Conservation (phyloP, 2,888 invertebrate species). For the Pammene aurita region DNA sequence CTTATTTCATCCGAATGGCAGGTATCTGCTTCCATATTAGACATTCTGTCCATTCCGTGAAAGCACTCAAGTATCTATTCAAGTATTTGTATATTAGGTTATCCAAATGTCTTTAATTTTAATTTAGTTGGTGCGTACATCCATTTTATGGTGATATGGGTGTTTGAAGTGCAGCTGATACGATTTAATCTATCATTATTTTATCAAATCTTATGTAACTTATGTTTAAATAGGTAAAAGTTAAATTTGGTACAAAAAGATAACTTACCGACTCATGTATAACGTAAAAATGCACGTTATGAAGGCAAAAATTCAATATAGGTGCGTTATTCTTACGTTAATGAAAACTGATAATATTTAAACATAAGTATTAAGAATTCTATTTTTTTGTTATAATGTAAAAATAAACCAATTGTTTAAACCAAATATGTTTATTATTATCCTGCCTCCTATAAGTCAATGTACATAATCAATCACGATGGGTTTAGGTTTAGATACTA, state of each 20-base stretch:
- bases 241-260: conserved; percentile 49
- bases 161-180: conserved; percentile 12
- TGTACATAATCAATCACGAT: no score
- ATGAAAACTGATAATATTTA: conserved; percentile 38
- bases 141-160: conserved; percentile 9
- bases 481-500: no score
- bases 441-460: background rate
- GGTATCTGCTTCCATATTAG: background rate
- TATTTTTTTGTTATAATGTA: conserved; percentile 40
- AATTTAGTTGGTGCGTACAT: conserved; percentile 5
- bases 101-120: conserved; percentile 3
- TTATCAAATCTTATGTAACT: conserved; percentile 40
- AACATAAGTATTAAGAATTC: conserved; percentile 34
- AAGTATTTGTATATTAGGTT: conserved; percentile 4
- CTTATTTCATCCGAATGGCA: conserved; percentile 3
- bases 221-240: conserved; percentile 51
- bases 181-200: conserved; percentile 27
- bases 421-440: conserved; percentile 44
- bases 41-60: conserved; percentile 9
- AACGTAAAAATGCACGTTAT: conserved; percentile 13
- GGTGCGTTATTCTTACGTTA: conserved; percentile 31
- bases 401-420: conserved; percentile 73
- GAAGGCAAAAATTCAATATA: conserved; percentile 26
- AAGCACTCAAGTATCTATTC: conserved; percentile 8
- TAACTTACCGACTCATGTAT: conserved; percentile 22